Evolutionary conservation across 2,888 invertebrate genomes (phyloP).

Genomic region (Catocala sponsa): DNA sequence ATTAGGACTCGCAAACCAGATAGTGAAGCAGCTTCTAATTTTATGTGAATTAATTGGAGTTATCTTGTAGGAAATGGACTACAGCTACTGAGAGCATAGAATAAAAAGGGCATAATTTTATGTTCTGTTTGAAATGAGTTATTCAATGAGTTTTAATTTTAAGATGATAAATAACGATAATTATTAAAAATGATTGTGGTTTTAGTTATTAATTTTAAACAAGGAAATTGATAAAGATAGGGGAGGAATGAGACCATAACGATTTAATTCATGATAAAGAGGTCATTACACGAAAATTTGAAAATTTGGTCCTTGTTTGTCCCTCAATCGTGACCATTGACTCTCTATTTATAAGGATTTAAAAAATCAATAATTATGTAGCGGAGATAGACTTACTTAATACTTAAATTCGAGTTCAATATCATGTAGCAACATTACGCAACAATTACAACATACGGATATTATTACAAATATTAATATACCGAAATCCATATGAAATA

Average conservation of each 20-base stretch:
- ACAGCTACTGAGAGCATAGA: slow-evolving; percentile 5
- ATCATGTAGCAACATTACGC: slow-evolving; percentile 21
- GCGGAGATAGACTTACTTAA: neutral
- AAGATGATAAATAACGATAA: too few species aligned
- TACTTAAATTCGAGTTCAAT: neutral
- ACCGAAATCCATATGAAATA: slow-evolving; percentile 18
- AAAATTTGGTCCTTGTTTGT: too few species aligned
- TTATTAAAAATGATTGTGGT: too few species aligned
- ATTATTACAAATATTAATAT: slow-evolving; percentile 11
- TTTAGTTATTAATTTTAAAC: neutral
- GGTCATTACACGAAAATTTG: too few species aligned
- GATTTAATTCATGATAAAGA: neutral
- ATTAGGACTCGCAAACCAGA: slow-evolving; percentile 78
- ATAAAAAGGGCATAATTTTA: neutral
- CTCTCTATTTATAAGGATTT: too few species aligned
- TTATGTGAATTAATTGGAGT: slow-evolving; percentile 78
- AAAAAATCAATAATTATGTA: neutral
- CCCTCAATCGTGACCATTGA: too few species aligned
- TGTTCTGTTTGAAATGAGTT: neutral
- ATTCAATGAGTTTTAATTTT: too few species aligned
- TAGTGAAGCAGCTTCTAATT: slow-evolving; percentile 74
- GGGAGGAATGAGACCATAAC: slow-evolving; percentile 10
- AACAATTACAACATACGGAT: slow-evolving; percentile 21
- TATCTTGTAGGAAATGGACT: slow-evolving; percentile 72
- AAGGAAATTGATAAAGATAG: neutral